These are phyloP conservation scores for Heliconius melpomene DNA, from an alignment of 1,140 invertebrate species.

Conservation along the genomic window DNA sequence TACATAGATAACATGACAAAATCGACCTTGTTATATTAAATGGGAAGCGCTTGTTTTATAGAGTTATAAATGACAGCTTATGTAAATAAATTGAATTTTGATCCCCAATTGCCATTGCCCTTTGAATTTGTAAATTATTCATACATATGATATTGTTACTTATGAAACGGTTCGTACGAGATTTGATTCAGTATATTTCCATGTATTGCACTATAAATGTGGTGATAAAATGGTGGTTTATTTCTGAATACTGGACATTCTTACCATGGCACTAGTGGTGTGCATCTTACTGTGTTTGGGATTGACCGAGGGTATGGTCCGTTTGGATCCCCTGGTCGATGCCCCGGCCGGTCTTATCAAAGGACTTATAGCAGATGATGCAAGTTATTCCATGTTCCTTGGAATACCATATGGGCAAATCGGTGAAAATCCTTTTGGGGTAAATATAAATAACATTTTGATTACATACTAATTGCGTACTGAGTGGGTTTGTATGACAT, in stretches of 20 bases:
- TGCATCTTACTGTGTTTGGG: not conserved
- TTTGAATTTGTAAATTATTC: not conserved
- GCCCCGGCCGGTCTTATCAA: not conserved
- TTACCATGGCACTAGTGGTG: not conserved
- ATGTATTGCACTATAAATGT: not conserved
- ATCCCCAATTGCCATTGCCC: too few relatives aligned
- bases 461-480: not conserved
- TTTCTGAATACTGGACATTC: not conserved
- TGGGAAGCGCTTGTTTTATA: too few relatives aligned
- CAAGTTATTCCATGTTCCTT: conserved; percentile 22
- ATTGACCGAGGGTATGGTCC: not conserved
- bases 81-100: too few relatives aligned
- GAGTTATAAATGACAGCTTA: too few relatives aligned
- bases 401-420: conserved; percentile 55
- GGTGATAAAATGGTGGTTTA: not conserved
- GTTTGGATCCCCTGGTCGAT: not conserved
- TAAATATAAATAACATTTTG: conserved; percentile 32
- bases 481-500: not conserved
- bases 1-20: too few relatives aligned
- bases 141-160: not conserved
- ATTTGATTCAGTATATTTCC: not conserved
- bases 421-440: conserved; percentile 51
- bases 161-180: not conserved
- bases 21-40: too few relatives aligned
- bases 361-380: not conserved